A percentile compares a stretch with the other conserved stretches of the same genome.
Evolutionary conservation across 1,140 invertebrate genomes (phyloP).

Genomic region (Glomeris maerens): DNA sequence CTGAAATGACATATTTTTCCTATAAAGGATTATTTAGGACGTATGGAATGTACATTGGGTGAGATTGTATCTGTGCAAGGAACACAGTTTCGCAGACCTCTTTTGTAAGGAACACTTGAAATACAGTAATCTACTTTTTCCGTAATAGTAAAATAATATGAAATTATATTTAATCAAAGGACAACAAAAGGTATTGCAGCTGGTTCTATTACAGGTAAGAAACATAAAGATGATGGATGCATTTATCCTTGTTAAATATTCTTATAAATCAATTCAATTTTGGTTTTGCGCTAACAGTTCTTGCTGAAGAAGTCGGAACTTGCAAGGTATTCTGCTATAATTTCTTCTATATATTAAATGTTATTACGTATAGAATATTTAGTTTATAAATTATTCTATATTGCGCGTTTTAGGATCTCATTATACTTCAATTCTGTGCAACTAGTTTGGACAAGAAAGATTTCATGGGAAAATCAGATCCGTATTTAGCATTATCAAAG

Average conservation of each 20-base stretch:
- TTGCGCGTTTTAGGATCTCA: not conserved
- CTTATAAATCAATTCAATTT: not conserved
- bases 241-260: not conserved
- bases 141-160: not conserved
- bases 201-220: not conserved
- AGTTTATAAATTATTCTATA: not conserved
- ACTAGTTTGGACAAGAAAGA: conserved; percentile 2
- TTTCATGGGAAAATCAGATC: conserved; percentile 20
- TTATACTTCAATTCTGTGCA: not conserved
- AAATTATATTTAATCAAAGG: not conserved
- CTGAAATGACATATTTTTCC: conserved; percentile 24
- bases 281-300: too few relatives aligned
- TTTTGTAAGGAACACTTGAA: not conserved
- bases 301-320: not conserved
- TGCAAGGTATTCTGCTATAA: not conserved
- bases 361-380: not conserved
- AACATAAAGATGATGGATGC: too few relatives aligned
- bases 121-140: not conserved
- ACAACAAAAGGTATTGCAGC: not conserved
- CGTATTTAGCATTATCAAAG: conserved; percentile 38
- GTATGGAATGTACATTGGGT: conserved; percentile 37
- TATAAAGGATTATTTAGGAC: conserved; percentile 42
- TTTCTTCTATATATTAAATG: not conserved
- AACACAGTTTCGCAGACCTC: not conserved
- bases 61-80: conserved; percentile 30